Base-by-base conservation (phyloP, 2,113 vertebrate genomes). In the Campylorhamphus procurvoides region DNA sequence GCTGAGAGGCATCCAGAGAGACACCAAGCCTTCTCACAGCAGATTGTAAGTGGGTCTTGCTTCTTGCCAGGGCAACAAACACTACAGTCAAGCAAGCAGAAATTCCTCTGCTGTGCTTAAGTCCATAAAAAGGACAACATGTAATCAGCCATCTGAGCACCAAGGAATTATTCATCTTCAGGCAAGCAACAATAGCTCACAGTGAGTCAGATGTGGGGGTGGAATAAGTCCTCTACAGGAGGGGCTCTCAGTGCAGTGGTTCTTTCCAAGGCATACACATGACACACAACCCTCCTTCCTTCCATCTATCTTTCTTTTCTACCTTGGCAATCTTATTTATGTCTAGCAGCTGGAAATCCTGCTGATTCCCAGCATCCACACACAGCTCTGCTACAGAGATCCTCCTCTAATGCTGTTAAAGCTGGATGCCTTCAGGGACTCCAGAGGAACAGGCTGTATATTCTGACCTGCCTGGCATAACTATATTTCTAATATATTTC, bases 31-130 rank as follows among this genome's bases (percentile, higher is more conserved):
- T 85, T 94, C 80, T 50, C 75, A 83, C 52, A 93, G 60, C 80
- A 94, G 89, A 91, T 24, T 93, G 40, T 56, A 93, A 93, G 81
- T 72, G 66, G 60, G 46, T 83, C 47, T 82, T 73, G 29, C 56
- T 87, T 87, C 92, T 93, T 94, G 92, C 94, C 94, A 94, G 89
- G 49, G n/a, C 62, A 93, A 90, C 68, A 86, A 92, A 94, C 31
- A 53, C 46, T 93, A 81, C 56, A 90, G 86, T 64, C 94, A 94
- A 94, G 62, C 55, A 95, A 82, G 37, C 63, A 89, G 69, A 93
- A 93, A 90, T 93, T 84, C 81, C 66, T 89, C 79, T 78, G 55
- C 88, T 84, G 39, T 40, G 89, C 52, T 47, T 52, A 37, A 90
- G 69, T 77, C 86, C 79, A 93, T 62, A 95, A 94, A 90, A 68